Conservation (phyloP, 2,797 vertebrate genomes). For the Caiman crocodilus region DNA sequence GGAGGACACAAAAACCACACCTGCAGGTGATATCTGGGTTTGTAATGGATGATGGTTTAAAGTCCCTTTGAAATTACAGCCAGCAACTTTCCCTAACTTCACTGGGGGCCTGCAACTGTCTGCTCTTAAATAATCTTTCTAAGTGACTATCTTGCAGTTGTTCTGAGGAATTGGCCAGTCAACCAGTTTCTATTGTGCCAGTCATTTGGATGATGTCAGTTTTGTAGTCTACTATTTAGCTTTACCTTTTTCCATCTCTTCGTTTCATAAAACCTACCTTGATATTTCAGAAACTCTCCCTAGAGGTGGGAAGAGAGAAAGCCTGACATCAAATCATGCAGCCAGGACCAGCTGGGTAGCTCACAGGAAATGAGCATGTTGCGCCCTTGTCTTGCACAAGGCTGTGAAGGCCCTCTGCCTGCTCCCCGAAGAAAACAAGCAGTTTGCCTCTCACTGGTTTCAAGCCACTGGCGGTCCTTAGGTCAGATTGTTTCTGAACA, state of each 20-base stretch:
- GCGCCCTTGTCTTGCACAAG: neutral
- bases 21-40: neutral
- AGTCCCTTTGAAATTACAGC: neutral
- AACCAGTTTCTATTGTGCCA: neutral
- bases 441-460: neutral
- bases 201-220: neutral
- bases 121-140: neutral
- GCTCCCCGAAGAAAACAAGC: neutral
- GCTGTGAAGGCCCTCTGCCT: neutral
- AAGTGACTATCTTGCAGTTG: neutral
- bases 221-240: neutral
- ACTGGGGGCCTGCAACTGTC: neutral
- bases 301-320: neutral
- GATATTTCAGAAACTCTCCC: neutral
- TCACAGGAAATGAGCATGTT: neutral
- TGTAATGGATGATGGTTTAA: neutral
- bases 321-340: neutral
- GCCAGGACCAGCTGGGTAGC: neutral
- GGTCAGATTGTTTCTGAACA: neutral
- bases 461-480: neutral
- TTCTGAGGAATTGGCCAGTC: neutral
- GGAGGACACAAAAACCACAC: neutral
- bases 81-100: fast-evolving
- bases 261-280: neutral
- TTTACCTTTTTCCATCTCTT: neutral